Conservation (phyloP, 2,797 vertebrate species). For the Chiloscyllium punctatum region DNA sequence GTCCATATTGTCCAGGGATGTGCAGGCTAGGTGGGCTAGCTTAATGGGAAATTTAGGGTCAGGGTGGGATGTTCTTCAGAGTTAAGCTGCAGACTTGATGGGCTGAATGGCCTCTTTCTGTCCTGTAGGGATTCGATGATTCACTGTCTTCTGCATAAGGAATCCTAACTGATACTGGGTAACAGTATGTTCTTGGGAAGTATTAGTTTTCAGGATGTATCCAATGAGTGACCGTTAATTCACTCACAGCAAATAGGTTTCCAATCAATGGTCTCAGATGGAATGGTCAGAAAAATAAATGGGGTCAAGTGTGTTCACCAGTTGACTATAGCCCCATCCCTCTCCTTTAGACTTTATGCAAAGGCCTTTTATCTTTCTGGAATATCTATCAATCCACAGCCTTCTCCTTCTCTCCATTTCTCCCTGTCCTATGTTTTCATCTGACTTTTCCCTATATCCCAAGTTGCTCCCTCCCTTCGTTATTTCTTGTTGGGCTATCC, state of each 20-base stretch:
- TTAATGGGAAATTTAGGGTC: no score
- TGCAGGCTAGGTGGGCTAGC: no score
- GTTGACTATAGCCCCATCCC: no score
- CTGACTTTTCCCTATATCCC: not conserved
- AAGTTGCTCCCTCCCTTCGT: not conserved
- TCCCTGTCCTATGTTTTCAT: not conserved
- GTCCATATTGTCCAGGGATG: no score
- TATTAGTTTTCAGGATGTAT: not conserved
- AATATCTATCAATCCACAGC: not conserved
- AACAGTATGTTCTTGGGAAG: not conserved
- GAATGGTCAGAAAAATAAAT: not conserved
- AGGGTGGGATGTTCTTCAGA: no score
- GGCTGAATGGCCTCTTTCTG: no score
- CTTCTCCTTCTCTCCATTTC: not conserved
- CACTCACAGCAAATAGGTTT: not conserved
- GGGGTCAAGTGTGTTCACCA: not conserved
- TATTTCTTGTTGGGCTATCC: not conserved
- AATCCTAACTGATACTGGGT: not conserved
- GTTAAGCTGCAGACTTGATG: no score
- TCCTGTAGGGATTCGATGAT: no score
- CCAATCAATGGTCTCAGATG: not conserved
- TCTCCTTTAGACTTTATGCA: not conserved
- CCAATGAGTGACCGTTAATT: not conserved
- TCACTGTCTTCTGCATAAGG: not conserved
- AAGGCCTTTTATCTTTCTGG: not conserved